A percentile compares a stretch with the other conserved stretches of the same genome.
Evolutionary conservation across 2,113 vertebrate genomes (phyloP).

Genomic region (Sminthopsis crassicaudata): DNA sequence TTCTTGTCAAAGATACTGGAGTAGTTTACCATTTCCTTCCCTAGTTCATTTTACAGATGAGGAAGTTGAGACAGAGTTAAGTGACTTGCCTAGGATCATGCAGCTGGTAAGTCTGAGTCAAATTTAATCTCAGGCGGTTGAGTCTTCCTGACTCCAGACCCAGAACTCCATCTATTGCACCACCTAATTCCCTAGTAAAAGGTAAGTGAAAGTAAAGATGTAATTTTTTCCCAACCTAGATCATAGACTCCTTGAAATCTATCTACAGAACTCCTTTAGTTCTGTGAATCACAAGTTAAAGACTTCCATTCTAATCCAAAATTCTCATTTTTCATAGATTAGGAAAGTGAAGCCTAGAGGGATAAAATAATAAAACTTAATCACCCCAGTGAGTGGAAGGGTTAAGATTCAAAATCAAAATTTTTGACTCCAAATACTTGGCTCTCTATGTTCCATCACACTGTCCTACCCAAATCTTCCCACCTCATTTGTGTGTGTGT

Average conservation of each 20-base stretch:
- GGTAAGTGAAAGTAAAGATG: not conserved
- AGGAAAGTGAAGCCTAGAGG: not conserved
- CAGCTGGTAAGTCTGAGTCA: not conserved
- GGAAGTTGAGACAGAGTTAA: not conserved
- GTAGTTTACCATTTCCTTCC: not conserved
- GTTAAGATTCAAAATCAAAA: not conserved
- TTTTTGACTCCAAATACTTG: not conserved
- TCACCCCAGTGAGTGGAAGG: not conserved
- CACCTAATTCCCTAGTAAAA: not conserved
- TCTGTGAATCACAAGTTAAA: not conserved
- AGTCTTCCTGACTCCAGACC: not conserved
- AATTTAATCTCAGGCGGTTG: not conserved
- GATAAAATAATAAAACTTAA: not conserved
- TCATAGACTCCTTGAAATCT: not conserved
- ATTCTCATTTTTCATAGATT: not conserved
- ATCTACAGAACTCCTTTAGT: not conserved
- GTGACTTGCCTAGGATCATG: not conserved
- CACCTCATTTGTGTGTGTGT: not conserved
- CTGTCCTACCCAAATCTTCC: too few relatives aligned
- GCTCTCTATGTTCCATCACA: not conserved
- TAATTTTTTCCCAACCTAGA: not conserved
- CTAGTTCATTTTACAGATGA: not conserved
- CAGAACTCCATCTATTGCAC: not conserved
- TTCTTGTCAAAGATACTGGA: not conserved
- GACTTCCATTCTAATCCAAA: not conserved